Evolutionary conservation across 2,797 vertebrate species (phyloP), one percentile per base, ranked within the genome.

Genomic region (Neosalanx taihuensis): DNA sequence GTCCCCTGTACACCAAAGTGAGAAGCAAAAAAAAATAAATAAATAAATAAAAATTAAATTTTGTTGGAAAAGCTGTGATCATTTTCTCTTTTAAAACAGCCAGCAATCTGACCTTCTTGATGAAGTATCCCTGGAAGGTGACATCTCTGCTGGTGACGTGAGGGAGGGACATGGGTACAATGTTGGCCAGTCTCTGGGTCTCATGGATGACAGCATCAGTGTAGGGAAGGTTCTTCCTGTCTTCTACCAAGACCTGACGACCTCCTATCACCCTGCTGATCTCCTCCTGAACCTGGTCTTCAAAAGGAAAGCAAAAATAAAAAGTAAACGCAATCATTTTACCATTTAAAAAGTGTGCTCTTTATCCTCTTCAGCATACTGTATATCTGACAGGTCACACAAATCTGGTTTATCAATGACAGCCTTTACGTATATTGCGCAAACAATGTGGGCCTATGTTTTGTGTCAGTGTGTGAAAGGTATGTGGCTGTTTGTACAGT

Each of bases 131-230:
- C 60, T 79, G 23, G 23, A 26, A 26, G 23, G 23, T 26, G 23
- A 26, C 23, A 26, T 26, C 23, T 26, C 23, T 26, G 23, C 23
- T 26, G 23, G 23, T 26, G 23, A 26, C 23, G 23, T 26, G 23
- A 26, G 23, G 23, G 23, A 26, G 23, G 23, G 82, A 4, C 68
- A 84, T 31, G 31, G 89, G 88, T 18, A 63, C 2, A 7, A 91
- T 75, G 74, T 76, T 84, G 18, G 74, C 79, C 26, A 85, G 30
- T 69, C 88, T 84, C 85, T 89, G 89, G n/a, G 56, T 77, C 78
- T 91, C 90, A 7, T 90, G 88, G 64, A 91, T 82, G 41, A 90
- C 90, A 9, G 89, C 89, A 0, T 91, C 76, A 15, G 78, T 83
- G 72, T 82, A 91, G 0, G 86, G 85, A 41, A 91, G 79, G 68